These are phyloP conservation scores for Trissolcus japonicus DNA, from an alignment of 2,888 invertebrate genomes.

Conservation along the genomic window DNA sequence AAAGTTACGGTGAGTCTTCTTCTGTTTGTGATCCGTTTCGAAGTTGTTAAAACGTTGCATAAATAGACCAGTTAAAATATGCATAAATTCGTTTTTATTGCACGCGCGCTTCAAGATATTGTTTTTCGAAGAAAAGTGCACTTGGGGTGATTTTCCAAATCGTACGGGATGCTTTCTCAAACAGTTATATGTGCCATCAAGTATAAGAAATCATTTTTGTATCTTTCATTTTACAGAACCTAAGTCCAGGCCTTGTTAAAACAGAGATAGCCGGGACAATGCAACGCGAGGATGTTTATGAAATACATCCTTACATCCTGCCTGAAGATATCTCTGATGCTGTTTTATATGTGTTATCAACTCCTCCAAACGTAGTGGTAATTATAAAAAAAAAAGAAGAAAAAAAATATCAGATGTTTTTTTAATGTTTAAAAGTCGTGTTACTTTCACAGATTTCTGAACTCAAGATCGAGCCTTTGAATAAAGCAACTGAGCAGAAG, in stretches of 20 bases:
- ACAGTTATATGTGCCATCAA: too few species aligned
- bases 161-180: too few species aligned
- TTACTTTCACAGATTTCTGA: conserved; percentile 31
- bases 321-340: conserved; percentile 61
- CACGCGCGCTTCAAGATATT: not conserved
- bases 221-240: conserved; percentile 61
- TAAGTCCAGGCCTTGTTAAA: conserved; percentile 70
- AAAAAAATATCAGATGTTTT: not conserved
- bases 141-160: too few species aligned
- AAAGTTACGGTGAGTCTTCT: conserved; percentile 41
- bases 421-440: not conserved
- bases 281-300: conserved; percentile 14
- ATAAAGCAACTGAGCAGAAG: conserved; percentile 3
- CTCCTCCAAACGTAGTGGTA: conserved; percentile 65
- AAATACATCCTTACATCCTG: conserved; percentile 16
- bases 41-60: conserved; percentile 6
- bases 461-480: conserved; percentile 21
- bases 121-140: not conserved
- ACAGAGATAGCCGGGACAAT: conserved; percentile 64
- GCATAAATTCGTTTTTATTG: too few species aligned
- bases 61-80: too few species aligned
- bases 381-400: not conserved
- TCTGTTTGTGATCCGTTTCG: not conserved
- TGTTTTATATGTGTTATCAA: conserved; percentile 62
- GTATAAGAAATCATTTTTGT: too few species aligned